A percentile compares a stretch with the other conserved stretches of the same genome.
These are phyloP conservation scores for Dasypolia templi DNA, from an alignment of 2,888 invertebrate genomes.

Conservation along the genomic window DNA sequence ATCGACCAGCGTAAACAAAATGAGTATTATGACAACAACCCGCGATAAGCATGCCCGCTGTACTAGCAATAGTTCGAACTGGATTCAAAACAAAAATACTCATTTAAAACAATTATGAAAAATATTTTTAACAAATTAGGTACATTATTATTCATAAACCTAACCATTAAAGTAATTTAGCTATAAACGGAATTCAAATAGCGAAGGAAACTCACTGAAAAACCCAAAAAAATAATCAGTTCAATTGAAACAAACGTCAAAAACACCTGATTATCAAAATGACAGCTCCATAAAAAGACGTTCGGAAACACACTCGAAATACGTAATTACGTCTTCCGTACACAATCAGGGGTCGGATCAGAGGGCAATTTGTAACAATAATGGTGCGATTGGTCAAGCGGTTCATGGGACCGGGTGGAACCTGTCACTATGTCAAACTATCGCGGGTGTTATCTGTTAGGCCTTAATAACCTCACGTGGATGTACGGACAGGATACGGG, in stretches of 20 bases:
- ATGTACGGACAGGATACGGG: constrained; percentile 65
- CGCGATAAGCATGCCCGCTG: constrained; percentile 2
- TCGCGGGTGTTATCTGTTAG: constrained; percentile 76
- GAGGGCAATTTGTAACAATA: constrained; percentile 83
- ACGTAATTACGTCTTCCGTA: constrained; percentile 76
- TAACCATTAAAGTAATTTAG: background rate
- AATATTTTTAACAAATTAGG: too few relatives aligned
- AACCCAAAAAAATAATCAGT: constrained; percentile 8
- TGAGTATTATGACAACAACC: constrained; percentile 25
- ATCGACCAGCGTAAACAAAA: constrained; percentile 35
- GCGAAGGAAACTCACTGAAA: background rate
- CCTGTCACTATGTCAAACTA: constrained; percentile 83
- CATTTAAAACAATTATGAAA: background rate
- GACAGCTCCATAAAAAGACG: constrained; percentile 54
- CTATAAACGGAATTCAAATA: background rate
- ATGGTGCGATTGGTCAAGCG: constrained; percentile 81
- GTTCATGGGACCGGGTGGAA: constrained; percentile 81
- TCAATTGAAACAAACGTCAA: constrained; percentile 38
- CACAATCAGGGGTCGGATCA: constrained; percentile 79
- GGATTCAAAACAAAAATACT: background rate
- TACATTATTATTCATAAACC: background rate
- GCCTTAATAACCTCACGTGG: constrained; percentile 77
- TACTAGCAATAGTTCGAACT: background rate
- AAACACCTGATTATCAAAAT: constrained; percentile 48
- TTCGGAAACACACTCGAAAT: constrained; percentile 62